These are phyloP conservation scores for Calyptommatus sinebrachiatus DNA, from an alignment of 2,113 vertebrate species.

Conservation along the genomic window DNA sequence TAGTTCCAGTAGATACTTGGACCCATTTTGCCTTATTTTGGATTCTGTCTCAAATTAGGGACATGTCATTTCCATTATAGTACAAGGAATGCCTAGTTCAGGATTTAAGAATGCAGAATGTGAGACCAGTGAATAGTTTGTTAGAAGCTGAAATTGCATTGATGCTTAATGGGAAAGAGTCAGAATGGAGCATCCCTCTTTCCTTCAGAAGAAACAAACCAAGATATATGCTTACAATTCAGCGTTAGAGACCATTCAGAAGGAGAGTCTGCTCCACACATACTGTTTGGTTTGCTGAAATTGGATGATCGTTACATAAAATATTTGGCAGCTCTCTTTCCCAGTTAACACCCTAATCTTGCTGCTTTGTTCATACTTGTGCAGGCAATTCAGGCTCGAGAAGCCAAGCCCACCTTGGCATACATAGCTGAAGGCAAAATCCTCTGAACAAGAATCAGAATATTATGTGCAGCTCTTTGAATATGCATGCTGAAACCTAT, in stretches of 20 bases:
- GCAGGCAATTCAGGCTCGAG: slow-evolving; percentile 51
- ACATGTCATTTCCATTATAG: too few species aligned
- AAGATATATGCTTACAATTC: not conserved
- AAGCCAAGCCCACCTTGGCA: slow-evolving; percentile 69
- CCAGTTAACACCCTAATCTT: slow-evolving; percentile 66
- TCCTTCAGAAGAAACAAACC: not conserved
- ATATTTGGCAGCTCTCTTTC: slow-evolving; percentile 70
- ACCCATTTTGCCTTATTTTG: too few species aligned
- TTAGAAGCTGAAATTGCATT: not conserved
- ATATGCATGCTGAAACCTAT: slow-evolving; percentile 70
- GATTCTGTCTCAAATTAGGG: too few species aligned
- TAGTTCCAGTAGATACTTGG: not conserved
- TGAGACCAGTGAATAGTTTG: not conserved
- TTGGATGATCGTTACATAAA: slow-evolving; percentile 67
- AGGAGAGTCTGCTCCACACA: not conserved
- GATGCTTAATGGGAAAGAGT: not conserved
- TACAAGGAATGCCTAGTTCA: too few species aligned
- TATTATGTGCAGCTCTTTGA: slow-evolving; percentile 67
- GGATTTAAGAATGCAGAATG: too few species aligned
- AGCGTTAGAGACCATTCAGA: not conserved
- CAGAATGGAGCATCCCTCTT: not conserved
- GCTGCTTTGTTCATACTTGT: slow-evolving; percentile 72
- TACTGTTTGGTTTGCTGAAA: slow-evolving; percentile 45
- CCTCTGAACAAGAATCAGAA: slow-evolving; percentile 73
- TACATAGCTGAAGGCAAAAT: slow-evolving; percentile 73